phyloP scores from a whole-genome alignment of 2,888 invertebrate species.

The Globia sparganii region DNA sequence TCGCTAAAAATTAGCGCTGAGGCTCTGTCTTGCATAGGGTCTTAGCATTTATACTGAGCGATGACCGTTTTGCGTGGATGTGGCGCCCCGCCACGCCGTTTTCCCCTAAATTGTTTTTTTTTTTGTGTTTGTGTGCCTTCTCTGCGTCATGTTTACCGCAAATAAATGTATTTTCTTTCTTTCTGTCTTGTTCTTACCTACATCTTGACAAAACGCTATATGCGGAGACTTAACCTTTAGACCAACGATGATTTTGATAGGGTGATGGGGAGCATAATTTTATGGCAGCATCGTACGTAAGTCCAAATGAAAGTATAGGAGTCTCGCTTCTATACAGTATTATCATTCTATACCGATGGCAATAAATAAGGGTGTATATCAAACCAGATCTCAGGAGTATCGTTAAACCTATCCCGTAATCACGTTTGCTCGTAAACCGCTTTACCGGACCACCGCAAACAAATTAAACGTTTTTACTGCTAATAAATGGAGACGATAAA shows the following conservation, averaged over 20 bases:
- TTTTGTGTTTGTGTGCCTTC: too few species aligned
- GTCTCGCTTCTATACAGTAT: constrained; percentile 25
- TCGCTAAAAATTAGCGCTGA: neutral
- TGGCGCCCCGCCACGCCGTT: too few species aligned
- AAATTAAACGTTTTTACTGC: constrained; percentile 81
- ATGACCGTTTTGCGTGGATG: too few species aligned
- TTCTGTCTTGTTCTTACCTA: neutral
- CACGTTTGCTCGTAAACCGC: constrained; percentile 80
- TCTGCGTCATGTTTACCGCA: too few species aligned
- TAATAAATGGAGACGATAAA: constrained; percentile 77
- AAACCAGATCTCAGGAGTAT: constrained; percentile 78
- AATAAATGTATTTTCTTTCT: too few species aligned
- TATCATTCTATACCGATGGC: constrained; percentile 39
- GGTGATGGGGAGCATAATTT: neutral
- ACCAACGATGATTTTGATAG: neutral
- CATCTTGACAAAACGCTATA: neutral
- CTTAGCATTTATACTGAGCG: too few species aligned
- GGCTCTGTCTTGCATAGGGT: neutral
- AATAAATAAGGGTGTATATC: constrained; percentile 68
- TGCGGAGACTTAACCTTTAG: neutral
- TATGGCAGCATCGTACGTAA: neutral
- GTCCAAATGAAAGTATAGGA: too few species aligned
- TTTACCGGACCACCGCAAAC: constrained; percentile 80
- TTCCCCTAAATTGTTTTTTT: too few species aligned
- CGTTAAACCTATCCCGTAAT: constrained; percentile 81